Evolutionary conservation across 2,888 invertebrate species (phyloP).

Genomic region (Phyto melanocephala): DNA sequence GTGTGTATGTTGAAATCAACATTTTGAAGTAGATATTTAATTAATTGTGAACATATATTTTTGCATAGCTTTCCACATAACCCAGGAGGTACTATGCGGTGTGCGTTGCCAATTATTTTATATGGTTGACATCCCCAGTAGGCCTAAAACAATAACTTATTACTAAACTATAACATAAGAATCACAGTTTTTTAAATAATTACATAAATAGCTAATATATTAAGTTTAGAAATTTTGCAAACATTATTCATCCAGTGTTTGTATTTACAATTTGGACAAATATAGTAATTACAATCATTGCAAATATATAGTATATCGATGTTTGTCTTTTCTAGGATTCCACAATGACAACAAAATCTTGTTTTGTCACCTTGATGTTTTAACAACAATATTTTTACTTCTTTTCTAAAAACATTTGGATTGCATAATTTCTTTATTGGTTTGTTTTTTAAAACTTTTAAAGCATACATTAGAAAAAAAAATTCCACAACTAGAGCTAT

Average conservation of each 20-base stretch:
- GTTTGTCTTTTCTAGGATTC: neutral
- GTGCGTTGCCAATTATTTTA: no score
- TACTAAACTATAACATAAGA: no score
- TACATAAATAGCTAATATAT: neutral
- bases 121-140: no score
- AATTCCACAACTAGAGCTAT: neutral
- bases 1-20: no score
- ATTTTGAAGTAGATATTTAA: no score
- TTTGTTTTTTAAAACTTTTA: neutral
- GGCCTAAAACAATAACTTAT: no score
- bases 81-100: no score
- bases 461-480: constrained; percentile 15
- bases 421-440: neutral
- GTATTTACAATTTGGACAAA: neutral
- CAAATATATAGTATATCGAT: no score
- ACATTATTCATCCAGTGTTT: neutral
- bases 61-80: no score
- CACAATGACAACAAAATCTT: neutral
- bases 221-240: neutral
- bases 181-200: no score
- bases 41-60: no score
- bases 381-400: neutral
- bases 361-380: neutral
- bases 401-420: neutral
- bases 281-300: neutral